Evolutionary conservation across 2,888 invertebrate genomes (phyloP), one percentile per base, ranked within the genome.

Genomic region (Eupithecia vulgata): DNA sequence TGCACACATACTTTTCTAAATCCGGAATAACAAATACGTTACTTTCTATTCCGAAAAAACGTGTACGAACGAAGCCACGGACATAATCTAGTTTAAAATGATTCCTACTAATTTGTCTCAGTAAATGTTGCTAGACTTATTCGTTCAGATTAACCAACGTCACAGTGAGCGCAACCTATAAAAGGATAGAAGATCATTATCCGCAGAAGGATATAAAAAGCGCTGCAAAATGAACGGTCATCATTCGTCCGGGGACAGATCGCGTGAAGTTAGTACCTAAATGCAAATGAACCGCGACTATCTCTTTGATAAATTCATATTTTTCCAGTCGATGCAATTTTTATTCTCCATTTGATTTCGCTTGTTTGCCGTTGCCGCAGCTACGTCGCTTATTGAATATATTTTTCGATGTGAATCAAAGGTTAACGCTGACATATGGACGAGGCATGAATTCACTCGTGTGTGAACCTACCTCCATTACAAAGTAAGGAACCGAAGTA

Each of bases 311-410:
- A 81, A 80, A 81, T 82, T 80, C 78, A 81, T 80, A 82, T 81
- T 82, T 82, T 80, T 78, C 80, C 79, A 82, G 81, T 83, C 83
- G 81, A 79, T 86, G 88, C 87, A 85, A 88, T 88, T 85, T 87
- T 87, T 87, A 84, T 84, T 79, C 85, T 82, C 78, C 81, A 84
- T 84, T 86, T 85, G 83, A 83, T 85, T 82, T 80, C 84, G 83
- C 79, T 84, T 86, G 87, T 87, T 88, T 86, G 85, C 84, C 80
- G 84, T 84, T 85, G 84, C 85, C 82, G 83, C 81, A 61, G 83
- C 81, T 82, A 85, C 82, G 85, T 84, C 85, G 86, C 85, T 91
- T 92, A 91, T 91, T 92, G 91, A 91, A 92, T 91, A 91, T 90
- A 92, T 90, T 92, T 91, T 90, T 89, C 87, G 87, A 88, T 88